These are phyloP conservation scores for Podarcis muralis DNA, from an alignment of 2,113 vertebrate genomes.

Conservation along the genomic window DNA sequence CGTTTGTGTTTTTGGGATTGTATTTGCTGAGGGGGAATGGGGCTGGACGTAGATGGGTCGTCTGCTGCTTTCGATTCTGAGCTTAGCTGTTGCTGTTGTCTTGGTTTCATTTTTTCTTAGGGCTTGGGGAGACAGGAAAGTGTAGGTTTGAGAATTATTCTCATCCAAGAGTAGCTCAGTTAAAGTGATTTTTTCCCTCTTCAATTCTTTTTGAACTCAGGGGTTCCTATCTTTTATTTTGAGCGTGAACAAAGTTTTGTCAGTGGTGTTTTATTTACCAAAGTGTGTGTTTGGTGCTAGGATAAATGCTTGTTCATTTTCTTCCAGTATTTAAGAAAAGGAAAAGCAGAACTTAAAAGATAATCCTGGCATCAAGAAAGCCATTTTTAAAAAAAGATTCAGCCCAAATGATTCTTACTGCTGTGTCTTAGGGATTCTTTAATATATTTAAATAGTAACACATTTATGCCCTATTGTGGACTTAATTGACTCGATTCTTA, in stretches of 20 bases:
- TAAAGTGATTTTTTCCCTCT: constrained; percentile 29
- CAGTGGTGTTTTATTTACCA: constrained; percentile 40
- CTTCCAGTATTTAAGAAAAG: constrained; percentile 35
- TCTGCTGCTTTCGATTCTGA: constrained; percentile 18
- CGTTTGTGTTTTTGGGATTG: constrained; percentile 24
- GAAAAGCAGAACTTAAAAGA: constrained; percentile 12
- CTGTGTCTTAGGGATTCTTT: background rate
- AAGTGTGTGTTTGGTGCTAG: constrained; percentile 34
- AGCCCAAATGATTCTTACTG: constrained; percentile 13
- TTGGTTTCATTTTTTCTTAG: constrained; percentile 23
- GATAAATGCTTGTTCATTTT: constrained; percentile 37
- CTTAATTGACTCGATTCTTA: background rate
- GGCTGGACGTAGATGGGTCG: background rate
- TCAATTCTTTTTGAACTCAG: constrained; percentile 43
- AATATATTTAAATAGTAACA: background rate
- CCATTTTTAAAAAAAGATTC: constrained; percentile 10
- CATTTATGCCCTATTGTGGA: background rate
- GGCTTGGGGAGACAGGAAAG: background rate
- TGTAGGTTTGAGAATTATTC: constrained; percentile 9
- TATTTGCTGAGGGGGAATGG: constrained; percentile 12
- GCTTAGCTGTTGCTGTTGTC: constrained; percentile 28
- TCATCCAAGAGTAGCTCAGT: constrained; percentile 17
- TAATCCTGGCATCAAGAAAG: constrained; percentile 34
- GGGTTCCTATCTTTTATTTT: constrained; percentile 26
- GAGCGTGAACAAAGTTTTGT: constrained; percentile 29